Evolutionary conservation across 2,888 invertebrate genomes (phyloP).

Genomic region (Troides aeacus): DNA sequence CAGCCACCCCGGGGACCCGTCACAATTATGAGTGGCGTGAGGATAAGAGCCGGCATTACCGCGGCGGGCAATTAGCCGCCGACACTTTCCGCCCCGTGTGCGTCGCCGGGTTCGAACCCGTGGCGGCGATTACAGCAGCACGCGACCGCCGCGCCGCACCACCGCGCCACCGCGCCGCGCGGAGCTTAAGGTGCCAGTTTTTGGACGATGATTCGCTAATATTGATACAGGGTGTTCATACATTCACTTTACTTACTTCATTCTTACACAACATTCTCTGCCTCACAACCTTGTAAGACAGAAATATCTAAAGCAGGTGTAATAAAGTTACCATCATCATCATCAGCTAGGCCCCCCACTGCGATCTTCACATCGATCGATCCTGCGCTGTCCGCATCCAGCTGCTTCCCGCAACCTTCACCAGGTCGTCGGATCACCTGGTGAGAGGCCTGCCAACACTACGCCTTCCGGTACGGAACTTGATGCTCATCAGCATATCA

Average conservation of each 20-base stretch:
- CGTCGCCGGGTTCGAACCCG: constrained; percentile 44
- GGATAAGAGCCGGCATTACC: constrained; percentile 23
- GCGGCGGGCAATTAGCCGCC: constrained; percentile 40
- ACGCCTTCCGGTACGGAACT: too few relatives aligned
- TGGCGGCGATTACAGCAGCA: constrained; percentile 51
- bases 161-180: constrained; percentile 43
- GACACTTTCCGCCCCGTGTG: constrained; percentile 36
- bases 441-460: too few relatives aligned
- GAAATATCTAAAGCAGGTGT: too few relatives aligned
- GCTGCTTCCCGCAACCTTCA: too few relatives aligned
- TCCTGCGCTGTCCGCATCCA: too few relatives aligned
- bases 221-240: constrained; percentile 33
- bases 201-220: constrained; percentile 38
- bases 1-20: neutral
- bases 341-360: too few relatives aligned
- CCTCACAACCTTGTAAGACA: too few relatives aligned
- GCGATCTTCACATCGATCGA: too few relatives aligned
- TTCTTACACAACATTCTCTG: too few relatives aligned
- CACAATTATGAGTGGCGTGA: constrained; percentile 24
- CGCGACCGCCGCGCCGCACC: constrained; percentile 54
- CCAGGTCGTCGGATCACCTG: too few relatives aligned
- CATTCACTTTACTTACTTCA: too few relatives aligned
- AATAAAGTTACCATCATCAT: neutral
- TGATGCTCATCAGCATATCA: too few relatives aligned
- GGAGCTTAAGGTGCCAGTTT: constrained; percentile 34